Conservation (phyloP, 2,797 vertebrate species). For the Gallinago solitaria region DNA sequence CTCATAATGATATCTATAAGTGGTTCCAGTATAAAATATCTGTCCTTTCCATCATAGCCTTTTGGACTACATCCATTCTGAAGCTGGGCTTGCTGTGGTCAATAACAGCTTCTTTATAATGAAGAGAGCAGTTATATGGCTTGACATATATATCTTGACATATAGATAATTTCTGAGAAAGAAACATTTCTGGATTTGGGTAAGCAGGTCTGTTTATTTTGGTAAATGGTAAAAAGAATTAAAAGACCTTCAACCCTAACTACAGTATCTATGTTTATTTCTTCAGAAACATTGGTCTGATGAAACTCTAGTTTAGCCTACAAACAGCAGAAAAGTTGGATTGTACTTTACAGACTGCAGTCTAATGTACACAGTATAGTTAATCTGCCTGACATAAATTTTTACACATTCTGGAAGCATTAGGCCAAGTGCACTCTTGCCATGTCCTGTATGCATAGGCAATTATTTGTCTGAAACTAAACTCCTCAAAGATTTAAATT, state of each 20-base stretch:
- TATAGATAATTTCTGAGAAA: neutral
- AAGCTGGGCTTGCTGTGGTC: neutral
- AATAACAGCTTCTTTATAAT: neutral
- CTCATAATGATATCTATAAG: neutral
- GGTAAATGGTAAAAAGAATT: neutral
- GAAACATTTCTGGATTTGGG: neutral
- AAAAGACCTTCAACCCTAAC: neutral
- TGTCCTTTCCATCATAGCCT: neutral
- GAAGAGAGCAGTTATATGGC: neutral
- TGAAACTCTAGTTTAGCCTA: neutral
- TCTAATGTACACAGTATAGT: too few relatives aligned
- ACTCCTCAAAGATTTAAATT: neutral
- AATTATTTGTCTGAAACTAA: neutral
- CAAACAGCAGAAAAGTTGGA: neutral
- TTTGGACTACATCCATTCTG: neutral
- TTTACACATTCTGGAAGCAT: neutral
- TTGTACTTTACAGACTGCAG: neutral
- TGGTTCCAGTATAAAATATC: neutral
- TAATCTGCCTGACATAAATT: neutral
- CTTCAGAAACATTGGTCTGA: neutral
- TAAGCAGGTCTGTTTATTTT: neutral
- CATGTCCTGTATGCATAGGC: too few relatives aligned
- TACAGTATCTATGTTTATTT: neutral
- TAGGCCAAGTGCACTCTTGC: neutral
- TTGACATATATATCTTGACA: neutral